These are phyloP conservation scores for Dusona sp. DNA, from an alignment of 2,888 invertebrate species.

Conservation along the genomic window DNA sequence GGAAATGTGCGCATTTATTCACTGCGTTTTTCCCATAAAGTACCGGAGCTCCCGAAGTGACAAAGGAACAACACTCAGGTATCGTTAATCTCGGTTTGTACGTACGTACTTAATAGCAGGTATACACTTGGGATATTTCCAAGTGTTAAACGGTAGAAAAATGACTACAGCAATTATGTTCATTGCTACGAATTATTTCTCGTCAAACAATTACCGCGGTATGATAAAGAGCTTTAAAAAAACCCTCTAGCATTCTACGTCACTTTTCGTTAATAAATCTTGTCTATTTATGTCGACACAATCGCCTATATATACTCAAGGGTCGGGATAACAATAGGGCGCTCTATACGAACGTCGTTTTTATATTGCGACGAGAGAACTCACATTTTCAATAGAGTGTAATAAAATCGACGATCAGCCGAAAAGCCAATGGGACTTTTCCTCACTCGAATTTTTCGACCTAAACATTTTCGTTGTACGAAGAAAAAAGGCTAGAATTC, in stretches of 20 bases:
- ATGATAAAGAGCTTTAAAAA: neutral
- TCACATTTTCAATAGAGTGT: constrained; percentile 8
- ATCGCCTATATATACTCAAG: neutral
- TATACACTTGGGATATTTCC: neutral
- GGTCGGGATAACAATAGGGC: neutral
- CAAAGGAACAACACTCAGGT: neutral
- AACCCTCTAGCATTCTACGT: neutral
- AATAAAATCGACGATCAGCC: constrained; percentile 7
- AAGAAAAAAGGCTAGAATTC: neutral
- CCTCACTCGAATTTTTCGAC: neutral
- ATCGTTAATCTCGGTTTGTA: neutral
- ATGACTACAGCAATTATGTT: neutral
- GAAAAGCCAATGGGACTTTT: constrained; percentile 5
- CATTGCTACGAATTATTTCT: neutral
- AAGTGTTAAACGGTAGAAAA: neutral
- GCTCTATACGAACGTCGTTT: neutral
- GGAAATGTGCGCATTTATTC: neutral
- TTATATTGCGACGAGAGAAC: constrained; percentile 11
- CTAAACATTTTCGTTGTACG: neutral
- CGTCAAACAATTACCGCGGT: neutral
- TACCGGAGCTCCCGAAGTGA: neutral
- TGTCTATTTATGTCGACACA: neutral
- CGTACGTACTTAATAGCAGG: neutral
- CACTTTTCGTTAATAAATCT: neutral
- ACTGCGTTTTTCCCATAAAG: neutral